These are phyloP conservation scores for Erinaceus europaeus DNA, from an alignment of 2,113 vertebrate genomes.

Conservation along the genomic window DNA sequence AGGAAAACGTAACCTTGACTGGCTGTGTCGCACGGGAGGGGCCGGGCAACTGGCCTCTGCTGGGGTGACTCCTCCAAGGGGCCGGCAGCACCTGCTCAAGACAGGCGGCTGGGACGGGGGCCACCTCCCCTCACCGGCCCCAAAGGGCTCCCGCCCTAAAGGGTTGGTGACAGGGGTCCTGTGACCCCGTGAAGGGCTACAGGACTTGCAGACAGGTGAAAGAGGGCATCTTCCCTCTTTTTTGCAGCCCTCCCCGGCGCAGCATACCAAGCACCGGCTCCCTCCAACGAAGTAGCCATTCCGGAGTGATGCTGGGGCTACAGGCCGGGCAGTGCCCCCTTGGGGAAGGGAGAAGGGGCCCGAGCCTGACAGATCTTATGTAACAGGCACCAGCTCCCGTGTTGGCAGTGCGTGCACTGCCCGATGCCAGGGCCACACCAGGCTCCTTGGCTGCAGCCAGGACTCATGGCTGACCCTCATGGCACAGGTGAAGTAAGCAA, in stretches of 20 bases:
- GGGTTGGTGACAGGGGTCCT: neutral
- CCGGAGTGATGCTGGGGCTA: neutral
- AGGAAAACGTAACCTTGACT: slow-evolving; percentile 68
- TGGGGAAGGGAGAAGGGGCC: slow-evolving; percentile 52
- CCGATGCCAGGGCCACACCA: slow-evolving; percentile 59
- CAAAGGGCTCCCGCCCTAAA: neutral
- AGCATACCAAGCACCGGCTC: neutral
- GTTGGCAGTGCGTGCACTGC: slow-evolving; percentile 58
- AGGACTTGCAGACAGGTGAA: slow-evolving; percentile 12
- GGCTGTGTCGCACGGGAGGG: neutral
- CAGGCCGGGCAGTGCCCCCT: slow-evolving; percentile 5
- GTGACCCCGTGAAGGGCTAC: slow-evolving; percentile 65
- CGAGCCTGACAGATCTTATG: slow-evolving; percentile 60
- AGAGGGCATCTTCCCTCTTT: neutral
- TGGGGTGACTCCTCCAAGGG: neutral
- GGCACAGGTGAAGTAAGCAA: slow-evolving; percentile 35
- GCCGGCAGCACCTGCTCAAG: neutral
- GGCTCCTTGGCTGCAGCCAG: slow-evolving; percentile 45
- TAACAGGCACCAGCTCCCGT: slow-evolving; percentile 63
- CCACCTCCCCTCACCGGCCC: neutral
- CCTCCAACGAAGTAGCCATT: neutral
- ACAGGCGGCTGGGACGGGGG: neutral
- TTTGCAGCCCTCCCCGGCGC: neutral
- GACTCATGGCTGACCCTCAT: slow-evolving; percentile 42
- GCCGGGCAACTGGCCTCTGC: neutral